Base-by-base conservation (phyloP, 1,140 invertebrate species). In the Hylaeus volcanicus region DNA sequence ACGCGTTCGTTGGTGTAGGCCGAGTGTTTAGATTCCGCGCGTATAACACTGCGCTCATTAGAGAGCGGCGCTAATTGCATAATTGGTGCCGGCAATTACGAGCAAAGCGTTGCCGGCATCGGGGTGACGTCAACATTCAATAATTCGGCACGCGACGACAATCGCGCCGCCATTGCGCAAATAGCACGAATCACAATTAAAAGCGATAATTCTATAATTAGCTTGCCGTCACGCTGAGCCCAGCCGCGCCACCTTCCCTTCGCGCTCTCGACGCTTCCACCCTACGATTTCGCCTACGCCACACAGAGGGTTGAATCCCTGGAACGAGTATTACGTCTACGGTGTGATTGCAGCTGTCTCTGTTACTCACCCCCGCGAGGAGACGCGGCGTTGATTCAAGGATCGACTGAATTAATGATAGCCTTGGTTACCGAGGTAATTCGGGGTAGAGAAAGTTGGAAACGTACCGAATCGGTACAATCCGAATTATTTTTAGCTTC, bases 121-220 rank as follows among this genome's bases (percentile, higher is more conserved):
- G 78, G 61, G 61, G 74, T 91, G 88, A 92, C 90, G 89, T 92
- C 90, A 92, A 80, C 89, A 84, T 86, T 75, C 84, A 91, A 92
- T 91, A 91, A 92, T 91, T 91, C 72, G 89, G 88, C 91, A 92
- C 89, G 89, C 90, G 90, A 91, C 88, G 88, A 88, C 84, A 89
- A 88, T 87, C 81, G 87, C 81, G 79, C 66, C 74, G 45, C 76
- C 79, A 74, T 89, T 87, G 82, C 86, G 84, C 84, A 87, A 88
- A 89, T 87, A 86, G 72, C 88, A 81, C 81, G 82, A 88, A 88
- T 91, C 72, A 69, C 86, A 90, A 91, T 91, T 91, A 90, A 89
- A 90, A 88, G 81, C 81, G 82, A 91, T 91, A 90, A 90, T 89
- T 88, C 68, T 70, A 70, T 89, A 90, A 89, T 90, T 89, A 84